Evolutionary conservation across 2,888 invertebrate genomes (phyloP), one percentile per base, ranked within the genome.

Genomic region (Patella depressa): DNA sequence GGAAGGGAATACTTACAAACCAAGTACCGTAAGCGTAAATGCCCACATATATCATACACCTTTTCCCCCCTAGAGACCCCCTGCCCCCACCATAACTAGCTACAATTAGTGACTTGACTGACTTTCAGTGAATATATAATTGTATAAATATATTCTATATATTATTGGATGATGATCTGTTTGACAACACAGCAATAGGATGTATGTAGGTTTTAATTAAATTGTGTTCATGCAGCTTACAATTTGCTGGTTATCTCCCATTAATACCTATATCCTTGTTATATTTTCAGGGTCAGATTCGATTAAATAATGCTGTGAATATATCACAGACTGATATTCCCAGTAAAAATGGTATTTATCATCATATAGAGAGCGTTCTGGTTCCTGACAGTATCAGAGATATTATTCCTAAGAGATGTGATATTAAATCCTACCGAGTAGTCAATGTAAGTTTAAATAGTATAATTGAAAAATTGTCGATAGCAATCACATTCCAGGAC

Each of bases 261-360:
- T 17, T 19, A 24, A 4, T 24, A 55, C 34, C 14, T 12, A n/a
- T 24, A 34, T 7, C 14, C 7, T 9, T 45, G 45, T 45, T 45
- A 45, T 45, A 45, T 45, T 45, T 45, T 45, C 45, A 88, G 88
- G 87, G 87, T 55, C 83, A 80, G 72, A 83, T 88, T 19, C 78
- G 78, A 74, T 69, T 89, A 34, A 83, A 85, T 71, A 72, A 78
- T n/a, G 75, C 79, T n/a, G 82, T 85, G n/a, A 85, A 84, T 75
- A 80, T 89, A 2, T 83, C 85, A 11, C 88, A 88, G 80, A 78
- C 86, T 19, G 87, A 89, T 80, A 87, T 88, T 65, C 83, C 85
- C 14, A 86, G 85, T 7, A 81, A 72, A 15, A 89, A 89, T 82
- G 89, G 88, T 14, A 75, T 84, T 14, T 79, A 85, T 59, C 85